Evolutionary conservation across 2,888 invertebrate species (phyloP).

Genomic region (Ichneumoninae sp.): DNA sequence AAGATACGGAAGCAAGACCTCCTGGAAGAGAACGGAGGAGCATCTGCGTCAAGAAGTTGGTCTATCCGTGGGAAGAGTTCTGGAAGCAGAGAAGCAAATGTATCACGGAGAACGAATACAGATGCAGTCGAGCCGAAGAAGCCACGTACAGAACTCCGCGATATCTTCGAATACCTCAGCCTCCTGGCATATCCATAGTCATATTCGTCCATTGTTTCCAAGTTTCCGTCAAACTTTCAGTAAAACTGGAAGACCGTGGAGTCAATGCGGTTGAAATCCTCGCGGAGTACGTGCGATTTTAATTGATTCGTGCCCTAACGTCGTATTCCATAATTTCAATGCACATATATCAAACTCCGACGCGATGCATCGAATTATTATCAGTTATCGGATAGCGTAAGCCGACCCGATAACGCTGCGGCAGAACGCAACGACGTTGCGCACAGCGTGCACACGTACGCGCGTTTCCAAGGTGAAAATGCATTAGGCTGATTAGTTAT

Average conservation of each 20-base stretch:
- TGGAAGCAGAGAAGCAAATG: background rate
- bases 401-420: background rate
- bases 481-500: conserved; percentile 42
- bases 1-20: background rate
- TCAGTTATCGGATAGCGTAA: conserved; percentile 18
- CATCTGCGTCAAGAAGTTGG: conserved; percentile 16
- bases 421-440: background rate
- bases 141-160: conserved; percentile 1
- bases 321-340: background rate
- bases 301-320: background rate
- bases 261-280: background rate
- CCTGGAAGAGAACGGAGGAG: background rate
- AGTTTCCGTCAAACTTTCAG: conserved; percentile 1
- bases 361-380: conserved; percentile 9
- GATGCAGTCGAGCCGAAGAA: conserved; percentile 13
- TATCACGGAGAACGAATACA: conserved; percentile 21
- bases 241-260: background rate
- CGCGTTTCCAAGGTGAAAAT: conserved; percentile 1
- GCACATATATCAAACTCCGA: background rate
- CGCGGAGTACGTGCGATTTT: background rate
- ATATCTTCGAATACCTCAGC: background rate
- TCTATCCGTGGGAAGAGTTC: conserved; percentile 35
- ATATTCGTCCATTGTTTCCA: background rate
- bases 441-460: background rate
- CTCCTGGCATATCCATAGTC: background rate